phyloP scores from a whole-genome alignment of 2,797 vertebrate species.

The Enteromius mattozi region DNA sequence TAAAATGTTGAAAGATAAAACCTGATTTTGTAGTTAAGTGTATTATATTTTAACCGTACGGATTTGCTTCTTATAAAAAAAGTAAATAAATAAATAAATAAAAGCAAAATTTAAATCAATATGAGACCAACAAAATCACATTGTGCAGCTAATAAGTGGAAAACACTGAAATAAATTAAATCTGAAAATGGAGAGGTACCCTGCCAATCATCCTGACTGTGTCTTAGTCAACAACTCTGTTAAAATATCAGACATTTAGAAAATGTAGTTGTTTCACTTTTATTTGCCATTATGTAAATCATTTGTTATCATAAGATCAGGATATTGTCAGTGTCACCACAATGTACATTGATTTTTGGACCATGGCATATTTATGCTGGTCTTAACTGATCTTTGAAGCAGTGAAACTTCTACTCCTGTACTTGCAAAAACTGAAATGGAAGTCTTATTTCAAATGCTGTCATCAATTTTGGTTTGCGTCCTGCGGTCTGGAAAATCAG shows the following conservation, averaged over 20 bases:
- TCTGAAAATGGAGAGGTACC: not conserved
- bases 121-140: not conserved
- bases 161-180: not conserved
- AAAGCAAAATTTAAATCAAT: not conserved
- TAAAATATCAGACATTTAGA: not conserved
- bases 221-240: not conserved
- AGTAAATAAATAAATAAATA: not conserved
- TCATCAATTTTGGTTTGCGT: not conserved
- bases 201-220: not conserved
- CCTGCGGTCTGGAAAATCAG: slow-evolving; percentile 25
- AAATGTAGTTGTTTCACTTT: not conserved
- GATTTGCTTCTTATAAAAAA: not conserved
- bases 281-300: not conserved
- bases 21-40: not conserved
- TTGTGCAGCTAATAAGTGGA: not conserved
- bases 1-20: not conserved
- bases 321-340: not conserved
- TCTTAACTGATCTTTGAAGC: not conserved
- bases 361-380: not conserved
- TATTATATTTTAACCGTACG: not conserved
- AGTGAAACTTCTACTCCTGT: not conserved
- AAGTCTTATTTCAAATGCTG: not conserved
- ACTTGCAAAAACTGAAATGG: not conserved
- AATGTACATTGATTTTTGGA: not conserved
- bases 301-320: not conserved